Percentiles rank a stretch among this genome's conserved stretches.
Evolutionary conservation across 2,797 vertebrate genomes (phyloP).

Genomic region (Eutrigla gurnardus): DNA sequence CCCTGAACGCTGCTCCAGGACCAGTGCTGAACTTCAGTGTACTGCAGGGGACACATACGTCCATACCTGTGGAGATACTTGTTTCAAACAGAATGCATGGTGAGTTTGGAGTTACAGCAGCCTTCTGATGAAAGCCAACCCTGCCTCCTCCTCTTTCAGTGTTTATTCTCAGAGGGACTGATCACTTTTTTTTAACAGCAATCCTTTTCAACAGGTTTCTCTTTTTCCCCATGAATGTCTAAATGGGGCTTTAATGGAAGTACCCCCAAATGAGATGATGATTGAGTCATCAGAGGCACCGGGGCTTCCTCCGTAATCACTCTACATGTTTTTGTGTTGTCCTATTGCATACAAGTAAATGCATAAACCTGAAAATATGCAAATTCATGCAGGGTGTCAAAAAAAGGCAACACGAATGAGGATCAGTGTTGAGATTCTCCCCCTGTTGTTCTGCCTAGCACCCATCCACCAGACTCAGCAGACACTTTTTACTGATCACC

Average conservation of each 20-base stretch:
- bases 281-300: constrained; percentile 36
- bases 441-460: no score
- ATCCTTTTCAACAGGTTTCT: constrained; percentile 11
- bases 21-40: neutral
- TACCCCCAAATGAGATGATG: constrained; percentile 47
- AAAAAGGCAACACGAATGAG: no score
- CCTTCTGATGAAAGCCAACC: constrained; percentile 1
- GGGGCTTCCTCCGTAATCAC: neutral
- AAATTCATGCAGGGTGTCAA: no score
- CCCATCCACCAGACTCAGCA: no score
- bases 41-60: constrained; percentile 20
- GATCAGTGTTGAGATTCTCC: no score
- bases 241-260: constrained; percentile 40
- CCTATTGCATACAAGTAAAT: no score
- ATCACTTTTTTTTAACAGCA: constrained; percentile 5
- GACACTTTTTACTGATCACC: no score
- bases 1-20: constrained; percentile 27
- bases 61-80: neutral
- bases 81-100: constrained; percentile 2
- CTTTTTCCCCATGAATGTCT: neutral
- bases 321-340: no score
- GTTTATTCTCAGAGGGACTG: constrained; percentile 8
- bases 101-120: neutral
- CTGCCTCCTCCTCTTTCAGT: neutral
- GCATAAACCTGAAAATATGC: no score